phyloP scores from a whole-genome alignment of 2,888 invertebrate genomes.

The Hecatera dysodea region DNA sequence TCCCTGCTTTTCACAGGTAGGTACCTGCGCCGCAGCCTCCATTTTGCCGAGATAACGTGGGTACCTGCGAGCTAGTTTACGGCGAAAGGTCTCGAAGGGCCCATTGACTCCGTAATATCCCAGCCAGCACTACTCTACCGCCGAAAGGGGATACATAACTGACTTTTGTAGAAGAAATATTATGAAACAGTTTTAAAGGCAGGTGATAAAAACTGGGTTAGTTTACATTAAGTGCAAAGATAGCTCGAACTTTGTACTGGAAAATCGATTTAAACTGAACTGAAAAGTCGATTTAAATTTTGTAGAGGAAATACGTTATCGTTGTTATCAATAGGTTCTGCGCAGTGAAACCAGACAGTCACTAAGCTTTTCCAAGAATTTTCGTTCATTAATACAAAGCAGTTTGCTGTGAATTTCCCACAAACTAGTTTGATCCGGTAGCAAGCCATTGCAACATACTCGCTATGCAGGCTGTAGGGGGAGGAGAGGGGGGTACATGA shows the following conservation, averaged over 20 bases:
- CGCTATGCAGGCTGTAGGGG: conserved; percentile 55
- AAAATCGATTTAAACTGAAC: conserved; percentile 12
- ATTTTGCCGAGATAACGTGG: conserved; percentile 52
- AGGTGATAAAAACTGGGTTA: conserved; percentile 32
- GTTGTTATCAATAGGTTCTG: background rate
- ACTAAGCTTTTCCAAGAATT: conserved; percentile 10
- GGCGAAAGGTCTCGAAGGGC: conserved; percentile 53
- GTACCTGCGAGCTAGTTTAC: conserved; percentile 51
- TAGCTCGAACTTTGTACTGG: background rate
- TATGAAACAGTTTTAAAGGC: conserved; percentile 41
- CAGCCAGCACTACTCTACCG: conserved; percentile 47
- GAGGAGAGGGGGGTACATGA: conserved; percentile 69
- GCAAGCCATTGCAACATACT: conserved; percentile 61
- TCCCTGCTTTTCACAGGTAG: conserved; percentile 25
- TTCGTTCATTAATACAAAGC: conserved; percentile 16
- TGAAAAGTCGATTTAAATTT: conserved; percentile 15
- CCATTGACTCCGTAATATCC: conserved; percentile 55
- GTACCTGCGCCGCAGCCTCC: conserved; percentile 29
- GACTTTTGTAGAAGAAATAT: conserved; percentile 34
- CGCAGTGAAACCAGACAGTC: background rate
- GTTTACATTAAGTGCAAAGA: conserved; percentile 34
- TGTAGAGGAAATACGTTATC: background rate
- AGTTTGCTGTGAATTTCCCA: conserved; percentile 61
- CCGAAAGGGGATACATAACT: conserved; percentile 42
- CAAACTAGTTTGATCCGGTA: conserved; percentile 67